A percentile compares a stretch with the other conserved stretches of the same genome.
These are phyloP conservation scores for Tipula vernalis DNA, from an alignment of 2,888 invertebrate genomes.

Conservation along the genomic window DNA sequence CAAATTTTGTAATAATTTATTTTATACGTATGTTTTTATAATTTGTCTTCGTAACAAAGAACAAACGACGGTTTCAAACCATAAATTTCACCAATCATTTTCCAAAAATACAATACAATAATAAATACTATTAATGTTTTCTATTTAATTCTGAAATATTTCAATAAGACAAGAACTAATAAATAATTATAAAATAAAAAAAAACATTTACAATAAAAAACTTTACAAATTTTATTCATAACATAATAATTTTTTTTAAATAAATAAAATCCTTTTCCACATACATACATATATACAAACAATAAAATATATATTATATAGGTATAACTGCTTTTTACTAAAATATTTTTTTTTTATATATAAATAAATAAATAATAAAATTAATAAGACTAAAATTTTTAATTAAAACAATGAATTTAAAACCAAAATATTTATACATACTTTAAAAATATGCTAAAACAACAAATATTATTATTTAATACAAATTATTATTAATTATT, in stretches of 20 bases:
- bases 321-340: neutral
- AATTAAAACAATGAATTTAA: neutral
- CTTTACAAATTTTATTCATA: neutral
- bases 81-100: neutral
- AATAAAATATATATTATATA: neutral
- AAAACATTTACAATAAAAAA: neutral
- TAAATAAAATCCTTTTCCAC: neutral
- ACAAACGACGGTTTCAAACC: neutral
- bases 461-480: neutral
- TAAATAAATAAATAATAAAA: neutral
- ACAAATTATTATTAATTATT: neutral
- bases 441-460: neutral
- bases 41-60: neutral
- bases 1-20: neutral
- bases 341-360: neutral
- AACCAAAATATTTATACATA: neutral
- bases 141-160: neutral
- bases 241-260: neutral
- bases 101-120: neutral
- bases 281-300: neutral
- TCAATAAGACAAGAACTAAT: neutral
- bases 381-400: neutral
- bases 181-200: neutral
- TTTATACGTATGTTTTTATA: neutral
- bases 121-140: neutral